Evolutionary conservation across 1,140 invertebrate species (phyloP).

Genomic region (Mamestra configurata): DNA sequence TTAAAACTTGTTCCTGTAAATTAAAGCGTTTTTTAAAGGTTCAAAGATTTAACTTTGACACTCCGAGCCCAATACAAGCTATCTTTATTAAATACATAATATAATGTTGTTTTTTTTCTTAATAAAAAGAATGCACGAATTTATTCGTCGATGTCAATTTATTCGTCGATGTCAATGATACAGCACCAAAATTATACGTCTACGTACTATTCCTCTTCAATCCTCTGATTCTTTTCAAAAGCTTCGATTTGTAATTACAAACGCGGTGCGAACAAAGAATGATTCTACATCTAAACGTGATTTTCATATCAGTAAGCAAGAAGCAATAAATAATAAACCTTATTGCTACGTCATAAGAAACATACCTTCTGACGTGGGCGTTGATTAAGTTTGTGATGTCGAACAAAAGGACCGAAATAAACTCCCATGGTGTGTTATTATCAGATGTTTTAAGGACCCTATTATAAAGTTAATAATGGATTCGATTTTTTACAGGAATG

Average conservation of each 20-base stretch:
- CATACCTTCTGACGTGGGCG: background rate
- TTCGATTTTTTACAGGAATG: slow-evolving; percentile 25
- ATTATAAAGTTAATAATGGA: slow-evolving; percentile 56
- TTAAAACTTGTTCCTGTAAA: no score
- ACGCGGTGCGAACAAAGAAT: slow-evolving; percentile 58
- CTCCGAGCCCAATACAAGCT: no score
- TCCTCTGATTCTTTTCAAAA: slow-evolving; percentile 53
- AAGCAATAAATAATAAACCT: background rate
- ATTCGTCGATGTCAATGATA: slow-evolving; percentile 19
- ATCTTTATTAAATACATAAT: no score
- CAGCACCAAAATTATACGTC: slow-evolving; percentile 46
- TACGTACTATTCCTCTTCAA: slow-evolving; percentile 24
- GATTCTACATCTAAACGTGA: slow-evolving; percentile 16
- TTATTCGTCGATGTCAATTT: slow-evolving; percentile 14
- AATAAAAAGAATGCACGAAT: slow-evolving; percentile 12
- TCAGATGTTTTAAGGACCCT: slow-evolving; percentile 50
- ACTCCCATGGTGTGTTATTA: slow-evolving; percentile 53
- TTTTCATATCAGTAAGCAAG: slow-evolving; percentile 8
- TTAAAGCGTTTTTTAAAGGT: no score
- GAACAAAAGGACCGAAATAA: slow-evolving; percentile 48
- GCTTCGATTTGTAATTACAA: slow-evolving; percentile 57
- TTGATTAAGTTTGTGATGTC: slow-evolving; percentile 6
- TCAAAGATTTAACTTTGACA: no score
- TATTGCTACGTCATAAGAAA: background rate
- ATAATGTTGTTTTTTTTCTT: no score